Base-by-base conservation (phyloP, 2,888 invertebrate species). In the Trachelus stipa region DNA sequence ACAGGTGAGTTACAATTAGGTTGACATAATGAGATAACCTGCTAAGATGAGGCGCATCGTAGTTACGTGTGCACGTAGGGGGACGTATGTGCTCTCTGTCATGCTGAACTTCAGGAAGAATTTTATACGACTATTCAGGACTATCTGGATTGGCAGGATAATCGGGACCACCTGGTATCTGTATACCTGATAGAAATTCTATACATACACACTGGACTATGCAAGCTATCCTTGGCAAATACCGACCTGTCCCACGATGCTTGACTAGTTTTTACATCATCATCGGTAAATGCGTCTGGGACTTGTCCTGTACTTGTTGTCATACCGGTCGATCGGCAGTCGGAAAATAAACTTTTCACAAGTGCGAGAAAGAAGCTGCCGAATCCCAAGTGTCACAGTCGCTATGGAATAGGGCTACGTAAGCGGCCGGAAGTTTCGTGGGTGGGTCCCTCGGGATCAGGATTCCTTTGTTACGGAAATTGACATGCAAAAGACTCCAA, bases 401-500 rank as follows among this genome's bases (percentile, higher is more conserved):
- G 11, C 71, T 30, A 12, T 30, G 31, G 9, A 71, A 30, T 0
- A 3, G 31, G 73, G 71, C 12, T 15, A 73, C 33, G 12, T 12
- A 69, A 31, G 34, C 15, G 71, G 23, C 71, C 86, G 86, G 86
- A 85, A 85, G 85, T 86, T 76, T 81, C 81, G 86, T 86, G 81
- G 86, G 86, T 83, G 85, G 84, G 82, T 75, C 75, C 68, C 68
- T 30, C 68, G 78, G 79, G 80, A 81, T 78, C 73, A 79, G 77
- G 77, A 76, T 74, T 77, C 77, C 82, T 85, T 86, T 85, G 86
- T 86, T 85, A 84, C 84, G 83, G 81, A 84, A 84, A 86, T 86
- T 86, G 84, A 84, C 85, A 84, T 80, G 83, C 82, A 37, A 37
- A 37, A 80, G 79, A 73, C 74, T 68, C 71, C 33, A 68, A n/a